phyloP scores from a whole-genome alignment of 1,140 invertebrate species.

The Marisa cornuarietis region DNA sequence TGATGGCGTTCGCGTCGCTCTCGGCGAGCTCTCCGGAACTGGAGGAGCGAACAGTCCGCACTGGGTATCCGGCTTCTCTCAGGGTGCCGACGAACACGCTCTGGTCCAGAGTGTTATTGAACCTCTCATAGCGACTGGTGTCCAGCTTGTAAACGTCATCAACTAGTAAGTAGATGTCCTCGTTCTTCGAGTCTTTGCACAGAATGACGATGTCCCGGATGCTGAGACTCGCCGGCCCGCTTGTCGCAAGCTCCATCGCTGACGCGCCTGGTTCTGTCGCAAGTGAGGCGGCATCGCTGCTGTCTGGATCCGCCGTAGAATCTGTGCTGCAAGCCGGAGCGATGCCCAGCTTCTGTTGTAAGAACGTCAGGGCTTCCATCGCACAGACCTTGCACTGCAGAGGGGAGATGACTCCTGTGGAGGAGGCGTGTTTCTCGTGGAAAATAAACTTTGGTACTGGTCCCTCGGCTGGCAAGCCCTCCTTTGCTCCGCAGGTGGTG shows the following conservation, averaged over 20 bases:
- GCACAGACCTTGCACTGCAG: neutral
- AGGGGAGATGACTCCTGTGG: neutral
- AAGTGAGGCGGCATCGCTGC: neutral
- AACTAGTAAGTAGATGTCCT: neutral
- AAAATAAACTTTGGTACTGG: constrained; percentile 4
- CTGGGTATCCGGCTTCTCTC: neutral
- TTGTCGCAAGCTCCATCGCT: neutral
- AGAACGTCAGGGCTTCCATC: neutral
- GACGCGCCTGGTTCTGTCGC: neutral
- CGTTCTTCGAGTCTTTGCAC: constrained; percentile 2
- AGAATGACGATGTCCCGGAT: neutral
- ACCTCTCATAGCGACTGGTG: neutral
- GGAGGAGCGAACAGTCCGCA: neutral
- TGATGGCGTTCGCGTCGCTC: neutral
- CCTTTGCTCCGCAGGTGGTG: neutral
- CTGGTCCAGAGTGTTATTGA: neutral
- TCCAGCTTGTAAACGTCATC: constrained; percentile 3
- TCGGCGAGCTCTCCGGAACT: constrained; percentile 4
- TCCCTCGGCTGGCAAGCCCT: neutral
- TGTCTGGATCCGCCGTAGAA: neutral
- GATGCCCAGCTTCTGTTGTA: neutral
- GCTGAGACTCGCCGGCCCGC: neutral
- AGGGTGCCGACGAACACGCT: neutral
- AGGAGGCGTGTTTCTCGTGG: neutral
- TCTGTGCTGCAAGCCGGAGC: neutral